A percentile compares a stretch with the other conserved stretches of the same genome.
These are phyloP conservation scores for Octopus bimaculoides DNA, from an alignment of 1,140 invertebrate species.

Conservation along the genomic window DNA sequence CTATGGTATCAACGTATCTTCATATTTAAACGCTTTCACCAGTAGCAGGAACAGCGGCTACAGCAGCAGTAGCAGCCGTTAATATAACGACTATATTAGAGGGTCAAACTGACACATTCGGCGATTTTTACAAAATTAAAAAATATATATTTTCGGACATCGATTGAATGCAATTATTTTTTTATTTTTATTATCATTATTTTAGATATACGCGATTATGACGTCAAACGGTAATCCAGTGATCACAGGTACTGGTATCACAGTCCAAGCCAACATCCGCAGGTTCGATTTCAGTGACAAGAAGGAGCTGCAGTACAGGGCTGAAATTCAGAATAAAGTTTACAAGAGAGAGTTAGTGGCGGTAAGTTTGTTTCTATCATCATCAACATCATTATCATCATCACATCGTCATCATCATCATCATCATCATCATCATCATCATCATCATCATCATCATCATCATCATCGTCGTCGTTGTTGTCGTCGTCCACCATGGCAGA, in stretches of 20 bases:
- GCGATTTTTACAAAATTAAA: no score
- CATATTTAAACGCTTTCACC: no score
- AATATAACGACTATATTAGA: no score
- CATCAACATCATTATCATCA: slow-evolving; percentile 21
- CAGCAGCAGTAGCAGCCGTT: no score
- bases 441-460: slow-evolving; percentile 20
- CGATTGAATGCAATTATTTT: background rate
- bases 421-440: slow-evolving; percentile 23
- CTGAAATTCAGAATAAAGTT: slow-evolving; percentile 87
- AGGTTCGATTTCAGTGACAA: slow-evolving; percentile 62
- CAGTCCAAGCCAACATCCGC: slow-evolving; percentile 80
- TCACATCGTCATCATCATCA: slow-evolving; percentile 22
- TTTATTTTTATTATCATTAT: background rate
- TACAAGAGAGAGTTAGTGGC: slow-evolving; percentile 80
- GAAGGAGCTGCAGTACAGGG: slow-evolving; percentile 76
- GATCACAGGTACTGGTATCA: slow-evolving; percentile 81
- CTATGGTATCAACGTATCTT: no score
- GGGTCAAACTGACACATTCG: no score
- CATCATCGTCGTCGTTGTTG: slow-evolving; percentile 14
- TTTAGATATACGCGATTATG: slow-evolving; percentile 59
- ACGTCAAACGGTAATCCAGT: slow-evolving; percentile 70
- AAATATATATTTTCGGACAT: no score
- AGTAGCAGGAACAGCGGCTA: no score
- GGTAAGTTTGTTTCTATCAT: slow-evolving; percentile 28
- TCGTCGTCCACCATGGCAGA: slow-evolving; percentile 6